phyloP scores from a whole-genome alignment of 2,888 invertebrate species.

The Drosophila meridiana region DNA sequence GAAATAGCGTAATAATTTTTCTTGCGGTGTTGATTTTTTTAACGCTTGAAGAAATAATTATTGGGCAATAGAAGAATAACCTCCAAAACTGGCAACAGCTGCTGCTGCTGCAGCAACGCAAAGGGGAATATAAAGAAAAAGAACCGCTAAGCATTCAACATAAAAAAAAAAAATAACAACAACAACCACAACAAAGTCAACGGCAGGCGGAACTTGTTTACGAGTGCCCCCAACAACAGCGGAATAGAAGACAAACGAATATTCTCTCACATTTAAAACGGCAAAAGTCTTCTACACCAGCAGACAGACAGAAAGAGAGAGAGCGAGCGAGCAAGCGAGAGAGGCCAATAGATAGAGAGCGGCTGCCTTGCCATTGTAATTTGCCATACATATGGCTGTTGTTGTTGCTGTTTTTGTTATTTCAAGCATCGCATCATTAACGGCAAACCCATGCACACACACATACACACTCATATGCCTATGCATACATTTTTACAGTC shows the following conservation, averaged over 20 bases:
- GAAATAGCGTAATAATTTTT: slow-evolving; percentile 31
- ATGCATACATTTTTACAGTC: slow-evolving; percentile 2
- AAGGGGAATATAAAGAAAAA: slow-evolving; percentile 38
- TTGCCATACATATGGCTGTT: slow-evolving; percentile 19
- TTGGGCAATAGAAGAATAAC: slow-evolving; percentile 57
- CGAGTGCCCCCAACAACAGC: slow-evolving; percentile 21
- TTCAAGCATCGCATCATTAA: slow-evolving; percentile 47
- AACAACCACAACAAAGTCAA: slow-evolving; percentile 41
- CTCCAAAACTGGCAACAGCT: slow-evolving; percentile 40
- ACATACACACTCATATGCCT: neutral
- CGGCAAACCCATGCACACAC: slow-evolving; percentile 36
- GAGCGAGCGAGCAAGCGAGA: neutral
- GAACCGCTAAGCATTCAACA: slow-evolving; percentile 60
- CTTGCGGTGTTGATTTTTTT: slow-evolving; percentile 26
- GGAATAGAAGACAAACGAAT: slow-evolving; percentile 25
- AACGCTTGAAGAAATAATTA: slow-evolving; percentile 50
- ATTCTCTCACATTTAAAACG: slow-evolving; percentile 63
- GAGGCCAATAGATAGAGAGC: slow-evolving; percentile 6
- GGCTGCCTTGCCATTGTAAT: slow-evolving; percentile 40
- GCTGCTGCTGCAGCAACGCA: slow-evolving; percentile 29
- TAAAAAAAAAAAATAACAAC: slow-evolving; percentile 37
- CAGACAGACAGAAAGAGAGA: neutral
- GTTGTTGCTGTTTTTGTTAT: slow-evolving; percentile 19
- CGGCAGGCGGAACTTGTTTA: slow-evolving; percentile 62
- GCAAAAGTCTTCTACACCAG: slow-evolving; percentile 43